Evolutionary conservation across 2,113 vertebrate species (phyloP).

Genomic region (Poecile atricapillus): DNA sequence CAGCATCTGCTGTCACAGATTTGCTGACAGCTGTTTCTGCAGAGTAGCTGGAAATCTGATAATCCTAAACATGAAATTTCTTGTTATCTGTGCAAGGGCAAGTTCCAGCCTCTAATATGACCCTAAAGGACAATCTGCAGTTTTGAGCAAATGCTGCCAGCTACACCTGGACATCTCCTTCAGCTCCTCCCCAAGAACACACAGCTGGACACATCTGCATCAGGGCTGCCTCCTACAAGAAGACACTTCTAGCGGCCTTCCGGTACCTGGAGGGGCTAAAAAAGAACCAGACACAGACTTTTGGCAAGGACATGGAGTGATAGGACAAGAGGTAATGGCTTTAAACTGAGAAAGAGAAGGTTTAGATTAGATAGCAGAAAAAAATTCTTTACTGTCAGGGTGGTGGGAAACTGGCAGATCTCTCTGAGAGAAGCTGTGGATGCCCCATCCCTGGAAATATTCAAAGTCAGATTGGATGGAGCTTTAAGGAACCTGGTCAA

Average conservation of each 20-base stretch:
- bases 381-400: not conserved
- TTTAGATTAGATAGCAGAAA: not conserved
- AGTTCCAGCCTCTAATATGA: not conserved
- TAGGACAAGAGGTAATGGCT: not conserved
- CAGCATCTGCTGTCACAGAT: conserved; percentile 60
- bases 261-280: not conserved
- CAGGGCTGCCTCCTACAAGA: not conserved
- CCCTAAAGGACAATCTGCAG: not conserved
- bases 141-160: not conserved
- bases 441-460: not conserved
- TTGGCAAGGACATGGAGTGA: not conserved
- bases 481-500: not conserved
- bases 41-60: conserved; percentile 43
- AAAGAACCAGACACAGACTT: not conserved
- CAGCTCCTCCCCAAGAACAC: not conserved
- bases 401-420: not conserved
- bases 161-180: not conserved
- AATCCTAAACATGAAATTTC: conserved; percentile 46
- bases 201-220: not conserved
- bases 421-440: not conserved
- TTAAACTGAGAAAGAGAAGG: not conserved
- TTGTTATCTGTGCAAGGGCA: conserved; percentile 30
- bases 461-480: not conserved
- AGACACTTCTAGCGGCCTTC: not conserved
- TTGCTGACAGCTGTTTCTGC: conserved; percentile 58